These are phyloP conservation scores for Sclerurus mexicanus DNA, from an alignment of 2,113 vertebrate species.

Conservation along the genomic window DNA sequence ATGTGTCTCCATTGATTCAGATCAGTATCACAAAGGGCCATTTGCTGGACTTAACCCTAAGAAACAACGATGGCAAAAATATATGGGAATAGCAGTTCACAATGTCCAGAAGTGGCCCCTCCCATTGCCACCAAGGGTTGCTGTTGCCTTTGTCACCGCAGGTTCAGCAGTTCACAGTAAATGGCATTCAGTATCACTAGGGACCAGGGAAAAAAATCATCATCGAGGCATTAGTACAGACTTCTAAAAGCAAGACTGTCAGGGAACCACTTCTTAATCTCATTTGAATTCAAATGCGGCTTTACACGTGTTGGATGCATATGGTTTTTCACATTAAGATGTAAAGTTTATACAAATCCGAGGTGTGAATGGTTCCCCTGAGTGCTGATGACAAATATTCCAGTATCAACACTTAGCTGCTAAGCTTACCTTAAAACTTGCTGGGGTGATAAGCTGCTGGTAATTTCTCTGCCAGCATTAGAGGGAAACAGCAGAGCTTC, in stretches of 20 bases:
- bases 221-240: not conserved
- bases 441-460: slow-evolving; percentile 46
- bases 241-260: slow-evolving; percentile 34
- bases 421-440: slow-evolving; percentile 61
- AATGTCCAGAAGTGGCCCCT: not conserved
- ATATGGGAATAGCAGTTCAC: not conserved
- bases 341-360: slow-evolving; percentile 50
- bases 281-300: slow-evolving; percentile 58
- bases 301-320: slow-evolving; percentile 50
- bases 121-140: not conserved
- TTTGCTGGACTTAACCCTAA: not conserved
- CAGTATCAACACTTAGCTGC: slow-evolving; percentile 33
- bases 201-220: not conserved
- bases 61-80: not conserved
- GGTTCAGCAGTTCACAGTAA: not conserved
- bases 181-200: not conserved
- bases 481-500: not conserved
- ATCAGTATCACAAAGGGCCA: not conserved
- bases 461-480: slow-evolving; percentile 36
- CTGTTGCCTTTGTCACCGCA: slow-evolving; percentile 8
- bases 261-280: slow-evolving; percentile 44
- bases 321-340: slow-evolving; percentile 59
- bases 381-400: slow-evolving; percentile 63
- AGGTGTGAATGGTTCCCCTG: slow-evolving; percentile 49
- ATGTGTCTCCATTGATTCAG: not conserved